Evolutionary conservation across 2,888 invertebrate species (phyloP).

Genomic region (Euphydryas editha): DNA sequence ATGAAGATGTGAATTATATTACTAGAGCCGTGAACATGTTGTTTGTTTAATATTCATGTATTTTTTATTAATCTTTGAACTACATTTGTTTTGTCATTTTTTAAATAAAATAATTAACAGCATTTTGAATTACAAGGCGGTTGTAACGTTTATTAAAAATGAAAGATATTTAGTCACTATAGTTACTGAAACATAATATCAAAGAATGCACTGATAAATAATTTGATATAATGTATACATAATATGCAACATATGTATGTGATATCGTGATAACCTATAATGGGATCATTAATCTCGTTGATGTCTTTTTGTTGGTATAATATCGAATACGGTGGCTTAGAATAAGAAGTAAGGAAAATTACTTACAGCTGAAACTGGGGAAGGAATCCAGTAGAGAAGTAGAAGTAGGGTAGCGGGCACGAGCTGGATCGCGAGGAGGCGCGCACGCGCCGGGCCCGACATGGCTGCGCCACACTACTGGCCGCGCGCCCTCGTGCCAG

Average conservation of each 20-base stretch:
- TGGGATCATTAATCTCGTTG: slow-evolving; percentile 49
- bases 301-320: slow-evolving; percentile 51
- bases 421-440: slow-evolving; percentile 66
- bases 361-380: slow-evolving; percentile 71
- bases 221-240: neutral
- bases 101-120: too few relatives aligned
- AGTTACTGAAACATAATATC: neutral
- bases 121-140: too few relatives aligned
- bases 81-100: too few relatives aligned
- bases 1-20: too few relatives aligned
- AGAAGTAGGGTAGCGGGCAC: slow-evolving; percentile 67
- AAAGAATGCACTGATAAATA: neutral
- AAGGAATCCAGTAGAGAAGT: slow-evolving; percentile 59
- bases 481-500: slow-evolving; percentile 67
- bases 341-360: slow-evolving; percentile 36
- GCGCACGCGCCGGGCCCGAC: slow-evolving; percentile 82
- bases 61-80: too few relatives aligned
- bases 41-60: too few relatives aligned
- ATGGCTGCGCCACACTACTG: slow-evolving; percentile 81
- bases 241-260: neutral
- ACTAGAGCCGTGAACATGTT: too few relatives aligned
- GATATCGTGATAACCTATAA: neutral
- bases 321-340: neutral
- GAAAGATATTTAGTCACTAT: neutral
- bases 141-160: neutral